Evolutionary conservation across 2,888 invertebrate genomes (phyloP), one percentile per base, ranked within the genome.

Genomic region (Lymantria monacha): DNA sequence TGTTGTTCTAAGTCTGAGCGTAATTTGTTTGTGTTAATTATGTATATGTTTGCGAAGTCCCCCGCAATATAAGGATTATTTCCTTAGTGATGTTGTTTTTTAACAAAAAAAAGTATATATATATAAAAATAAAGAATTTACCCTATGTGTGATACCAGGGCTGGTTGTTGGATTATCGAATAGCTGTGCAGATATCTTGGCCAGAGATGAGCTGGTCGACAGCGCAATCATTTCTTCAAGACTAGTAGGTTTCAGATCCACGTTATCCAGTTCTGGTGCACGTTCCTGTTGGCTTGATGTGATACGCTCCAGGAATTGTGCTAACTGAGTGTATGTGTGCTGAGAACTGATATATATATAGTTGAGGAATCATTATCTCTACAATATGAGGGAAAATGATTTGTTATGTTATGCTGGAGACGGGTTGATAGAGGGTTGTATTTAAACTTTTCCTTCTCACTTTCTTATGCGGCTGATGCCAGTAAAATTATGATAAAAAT

Each of bases 301-400:
- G 51, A 96, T 93, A 48, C 94, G 93, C 70, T 96, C 96, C 9
- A 96, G 93, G 59, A 95, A 95, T 59, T 95, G 94, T 0, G 95
- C 95, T 74, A 97, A 88, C 47, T 96, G 89, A 33, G 94, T 92
- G 80, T 96, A 97, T 60, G 95, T 94, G 85, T 97, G 95, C 74
- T 97, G 96, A 33, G 96, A 92, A 67, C 96, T 96, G n/a, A n/a
- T n/a, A 74, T 1, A 0, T n/a, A 0, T 0, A 3, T 9, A 9
- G 67, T 68, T 69, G 51, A 71, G 73, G 63, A 59, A 46, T 13
- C 5, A 30, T 30, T 30, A 30, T 5, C 7, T 30, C 7, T 30
- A 30, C 9, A 30, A 30, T 30, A 30, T n/a, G n/a, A n/a, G 9
- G n/a, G 12, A 10, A 10, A 10, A n/a, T 30, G 22, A 33, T 9